A percentile compares a stretch with the other conserved stretches of the same genome.
Evolutionary conservation across 2,113 vertebrate species (phyloP).

Genomic region (Catagonus wagneri): DNA sequence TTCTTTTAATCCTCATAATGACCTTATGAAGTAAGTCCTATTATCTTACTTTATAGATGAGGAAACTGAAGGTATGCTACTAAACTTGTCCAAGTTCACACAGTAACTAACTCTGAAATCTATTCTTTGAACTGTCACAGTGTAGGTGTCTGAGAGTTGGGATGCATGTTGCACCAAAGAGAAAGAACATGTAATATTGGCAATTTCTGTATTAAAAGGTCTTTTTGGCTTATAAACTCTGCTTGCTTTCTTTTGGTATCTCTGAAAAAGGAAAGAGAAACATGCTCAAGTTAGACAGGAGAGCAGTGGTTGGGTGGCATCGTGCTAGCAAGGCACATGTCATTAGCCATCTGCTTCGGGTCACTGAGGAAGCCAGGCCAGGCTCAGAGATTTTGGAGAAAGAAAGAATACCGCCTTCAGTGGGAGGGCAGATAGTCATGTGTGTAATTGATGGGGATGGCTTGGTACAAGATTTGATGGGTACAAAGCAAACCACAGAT

Average conservation of each 20-base stretch:
- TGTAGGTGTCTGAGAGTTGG: not conserved
- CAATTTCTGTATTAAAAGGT: not conserved
- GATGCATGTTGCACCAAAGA: not conserved
- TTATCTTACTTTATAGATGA: not conserved
- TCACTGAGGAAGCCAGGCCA: not conserved
- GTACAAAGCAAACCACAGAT: not conserved
- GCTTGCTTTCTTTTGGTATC: not conserved
- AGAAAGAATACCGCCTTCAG: not conserved
- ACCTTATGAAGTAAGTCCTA: not conserved
- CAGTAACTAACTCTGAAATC: not conserved
- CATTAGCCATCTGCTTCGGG: not conserved
- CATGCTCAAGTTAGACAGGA: not conserved
- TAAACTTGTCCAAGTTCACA: not conserved
- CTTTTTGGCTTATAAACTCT: not conserved
- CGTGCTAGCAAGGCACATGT: accelerated
- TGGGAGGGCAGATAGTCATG: not conserved
- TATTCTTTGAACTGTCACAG: not conserved
- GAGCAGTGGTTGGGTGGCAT: not conserved
- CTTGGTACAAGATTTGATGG: not conserved
- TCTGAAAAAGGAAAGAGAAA: slow-evolving; percentile 1
- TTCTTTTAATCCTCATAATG: not conserved
- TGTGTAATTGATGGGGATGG: not conserved
- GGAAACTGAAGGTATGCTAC: not conserved
- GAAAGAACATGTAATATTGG: not conserved
- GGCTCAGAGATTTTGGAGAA: not conserved